phyloP scores from a whole-genome alignment of 2,797 vertebrate genomes.

The Hoplostethus atlanticus region DNA sequence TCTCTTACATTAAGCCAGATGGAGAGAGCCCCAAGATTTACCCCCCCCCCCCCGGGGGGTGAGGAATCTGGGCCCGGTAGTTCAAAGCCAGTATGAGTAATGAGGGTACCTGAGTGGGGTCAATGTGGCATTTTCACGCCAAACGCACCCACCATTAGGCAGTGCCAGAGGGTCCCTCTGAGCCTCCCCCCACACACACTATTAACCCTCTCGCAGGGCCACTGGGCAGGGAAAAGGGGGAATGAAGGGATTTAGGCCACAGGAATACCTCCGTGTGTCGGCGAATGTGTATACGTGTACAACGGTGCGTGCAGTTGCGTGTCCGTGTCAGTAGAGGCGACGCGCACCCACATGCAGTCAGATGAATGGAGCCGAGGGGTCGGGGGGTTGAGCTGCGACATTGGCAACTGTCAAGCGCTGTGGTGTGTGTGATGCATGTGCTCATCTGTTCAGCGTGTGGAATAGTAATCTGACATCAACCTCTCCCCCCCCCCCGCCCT shows the following conservation, averaged over 20 bases:
- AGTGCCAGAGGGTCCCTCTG: slow-evolving; percentile 49
- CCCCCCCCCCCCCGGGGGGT: background rate
- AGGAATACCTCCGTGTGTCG: slow-evolving; percentile 35
- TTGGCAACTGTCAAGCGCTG: slow-evolving; percentile 78
- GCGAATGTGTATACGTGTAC: slow-evolving; percentile 7
- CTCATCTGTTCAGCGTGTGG: slow-evolving; percentile 64
- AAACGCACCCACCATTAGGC: slow-evolving; percentile 67
- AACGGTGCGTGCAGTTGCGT: slow-evolving; percentile 20
- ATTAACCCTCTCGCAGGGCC: slow-evolving; percentile 72
- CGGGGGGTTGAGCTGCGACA: slow-evolving; percentile 69
- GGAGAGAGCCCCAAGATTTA: background rate
- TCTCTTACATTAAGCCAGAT: slow-evolving; percentile 25
- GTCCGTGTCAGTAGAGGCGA: slow-evolving; percentile 44
- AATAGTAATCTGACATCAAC: slow-evolving; percentile 62
- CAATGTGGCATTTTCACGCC: slow-evolving; percentile 68
- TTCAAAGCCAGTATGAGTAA: slow-evolving; percentile 64
- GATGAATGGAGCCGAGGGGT: slow-evolving; percentile 74
- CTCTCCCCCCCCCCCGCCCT: slow-evolving; percentile 37
- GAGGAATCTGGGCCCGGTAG: slow-evolving; percentile 30
- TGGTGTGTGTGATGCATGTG: slow-evolving; percentile 78
- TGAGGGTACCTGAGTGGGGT: slow-evolving; percentile 61
- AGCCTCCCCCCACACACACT: slow-evolving; percentile 50
- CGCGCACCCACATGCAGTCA: slow-evolving; percentile 67
- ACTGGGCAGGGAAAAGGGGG: slow-evolving; percentile 54
- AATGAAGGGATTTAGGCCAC: slow-evolving; percentile 26